phyloP scores from a whole-genome alignment of 2,797 vertebrate genomes.

The Aplochiton taeniatus region DNA sequence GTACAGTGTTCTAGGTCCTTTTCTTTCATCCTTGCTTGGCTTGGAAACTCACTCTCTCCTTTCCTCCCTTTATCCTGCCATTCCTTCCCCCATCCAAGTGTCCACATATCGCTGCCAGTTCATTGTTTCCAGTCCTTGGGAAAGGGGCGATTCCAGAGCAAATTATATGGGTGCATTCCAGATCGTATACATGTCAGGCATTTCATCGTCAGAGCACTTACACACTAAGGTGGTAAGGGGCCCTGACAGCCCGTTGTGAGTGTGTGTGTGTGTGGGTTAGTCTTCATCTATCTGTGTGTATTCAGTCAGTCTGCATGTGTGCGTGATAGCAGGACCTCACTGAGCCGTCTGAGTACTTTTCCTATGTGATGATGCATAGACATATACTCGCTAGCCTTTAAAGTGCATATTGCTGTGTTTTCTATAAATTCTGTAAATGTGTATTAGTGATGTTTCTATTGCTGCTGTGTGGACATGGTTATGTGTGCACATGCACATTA shows the following conservation, averaged over 20 bases:
- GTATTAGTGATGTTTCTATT: too few species aligned
- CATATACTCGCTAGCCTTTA: too few species aligned
- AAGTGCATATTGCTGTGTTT: too few species aligned
- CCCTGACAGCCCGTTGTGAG: conserved; percentile 57
- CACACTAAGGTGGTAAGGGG: conserved; percentile 86
- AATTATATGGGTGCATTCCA: conserved; percentile 92
- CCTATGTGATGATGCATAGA: too few species aligned
- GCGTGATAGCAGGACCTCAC: too few species aligned
- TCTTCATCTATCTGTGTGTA: too few species aligned
- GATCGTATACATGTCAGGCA: conserved; percentile 98
- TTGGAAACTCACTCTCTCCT: conserved; percentile 2
- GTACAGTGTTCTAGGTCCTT: conserved; percentile 28
- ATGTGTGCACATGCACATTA: too few species aligned
- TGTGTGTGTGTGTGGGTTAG: too few species aligned
- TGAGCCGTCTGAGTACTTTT: too few species aligned
- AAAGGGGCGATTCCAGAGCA: conserved; percentile 89
- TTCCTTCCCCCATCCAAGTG: conserved; percentile 1
- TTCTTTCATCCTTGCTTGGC: conserved; percentile 13
- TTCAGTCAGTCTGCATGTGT: too few species aligned
- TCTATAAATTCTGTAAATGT: too few species aligned
- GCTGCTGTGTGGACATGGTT: too few species aligned
- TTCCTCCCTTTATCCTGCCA: not conserved
- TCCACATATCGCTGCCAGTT: conserved; percentile 69
- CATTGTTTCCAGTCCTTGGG: conserved; percentile 85
- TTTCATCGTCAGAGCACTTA: conserved; percentile 87